phyloP scores from a whole-genome alignment of 2,113 vertebrate genomes.

The Mormoops blainvillei region DNA sequence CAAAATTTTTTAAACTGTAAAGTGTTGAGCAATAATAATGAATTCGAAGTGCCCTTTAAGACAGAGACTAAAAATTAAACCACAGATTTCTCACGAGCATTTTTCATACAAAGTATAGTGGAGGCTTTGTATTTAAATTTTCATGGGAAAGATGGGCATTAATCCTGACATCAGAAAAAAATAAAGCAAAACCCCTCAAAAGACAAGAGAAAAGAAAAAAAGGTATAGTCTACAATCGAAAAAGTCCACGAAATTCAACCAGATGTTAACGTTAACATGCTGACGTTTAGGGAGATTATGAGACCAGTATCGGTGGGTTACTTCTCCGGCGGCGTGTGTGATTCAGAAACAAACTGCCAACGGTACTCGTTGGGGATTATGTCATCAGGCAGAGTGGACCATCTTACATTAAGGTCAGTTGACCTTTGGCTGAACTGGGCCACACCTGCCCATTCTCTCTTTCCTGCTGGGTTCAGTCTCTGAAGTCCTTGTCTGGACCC shows the following conservation, averaged over 20 bases:
- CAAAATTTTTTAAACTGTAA: not conserved
- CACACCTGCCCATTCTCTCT: rapidly evolving
- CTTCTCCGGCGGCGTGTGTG: not conserved
- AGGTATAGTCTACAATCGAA: not conserved
- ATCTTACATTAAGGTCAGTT: not conserved
- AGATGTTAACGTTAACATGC: not conserved
- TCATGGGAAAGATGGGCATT: not conserved
- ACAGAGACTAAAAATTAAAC: not conserved
- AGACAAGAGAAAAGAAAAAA: not conserved
- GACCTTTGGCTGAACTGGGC: not conserved
- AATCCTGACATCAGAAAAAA: not conserved
- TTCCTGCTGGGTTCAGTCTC: not conserved
- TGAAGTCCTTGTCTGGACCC: not conserved
- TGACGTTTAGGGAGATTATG: not conserved
- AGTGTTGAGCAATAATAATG: not conserved
- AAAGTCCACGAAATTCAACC: not conserved
- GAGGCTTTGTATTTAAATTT: not conserved
- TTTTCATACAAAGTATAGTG: not conserved
- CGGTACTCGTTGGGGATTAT: not conserved
- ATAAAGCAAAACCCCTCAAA: not conserved
- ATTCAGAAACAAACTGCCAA: not conserved
- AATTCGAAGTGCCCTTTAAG: not conserved
- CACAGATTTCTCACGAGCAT: not conserved
- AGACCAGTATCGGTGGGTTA: not conserved
- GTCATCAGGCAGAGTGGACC: not conserved